Evolutionary conservation across 2,888 invertebrate species (phyloP).

Genomic region (Stratiomys singularior): DNA sequence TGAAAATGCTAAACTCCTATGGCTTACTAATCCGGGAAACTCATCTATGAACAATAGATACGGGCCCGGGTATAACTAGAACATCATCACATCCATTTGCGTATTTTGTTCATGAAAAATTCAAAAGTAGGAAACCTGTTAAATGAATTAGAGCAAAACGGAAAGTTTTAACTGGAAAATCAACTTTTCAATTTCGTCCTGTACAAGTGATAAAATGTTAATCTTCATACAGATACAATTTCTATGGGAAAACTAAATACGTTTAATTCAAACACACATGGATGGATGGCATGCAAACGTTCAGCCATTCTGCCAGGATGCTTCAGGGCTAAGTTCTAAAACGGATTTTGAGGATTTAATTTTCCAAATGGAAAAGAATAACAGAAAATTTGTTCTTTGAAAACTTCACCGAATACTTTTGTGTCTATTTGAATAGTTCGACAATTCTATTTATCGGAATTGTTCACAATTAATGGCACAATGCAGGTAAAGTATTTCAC

Average conservation of each 20-base stretch:
- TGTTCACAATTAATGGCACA: neutral
- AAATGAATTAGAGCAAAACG: slow-evolving; percentile 9
- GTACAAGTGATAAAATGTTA: slow-evolving; percentile 18
- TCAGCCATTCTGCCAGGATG: neutral
- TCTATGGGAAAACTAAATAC: slow-evolving; percentile 1
- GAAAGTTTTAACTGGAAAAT: slow-evolving; percentile 3
- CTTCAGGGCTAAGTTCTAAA: slow-evolving; percentile 39
- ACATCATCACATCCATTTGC: too few relatives aligned
- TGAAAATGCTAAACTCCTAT: too few relatives aligned
- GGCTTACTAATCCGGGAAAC: too few relatives aligned
- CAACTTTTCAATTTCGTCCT: slow-evolving; percentile 16
- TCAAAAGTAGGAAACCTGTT: slow-evolving; percentile 1
- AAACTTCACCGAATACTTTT: neutral
- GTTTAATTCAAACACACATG: neutral
- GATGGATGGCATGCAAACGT: neutral
- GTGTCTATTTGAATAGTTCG: slow-evolving; percentile 42
- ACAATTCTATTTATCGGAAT: slow-evolving; percentile 16
- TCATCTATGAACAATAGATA: too few relatives aligned
- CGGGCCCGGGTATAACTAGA: too few relatives aligned
- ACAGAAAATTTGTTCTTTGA: slow-evolving; percentile 11
- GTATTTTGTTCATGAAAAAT: neutral
- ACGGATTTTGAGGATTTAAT: slow-evolving; percentile 48
- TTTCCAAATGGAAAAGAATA: slow-evolving; percentile 32
- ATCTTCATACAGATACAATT: neutral
- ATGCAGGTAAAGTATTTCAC: slow-evolving; percentile 38